Conservation (phyloP, 2,888 invertebrate species). For the Noctua janthina region DNA sequence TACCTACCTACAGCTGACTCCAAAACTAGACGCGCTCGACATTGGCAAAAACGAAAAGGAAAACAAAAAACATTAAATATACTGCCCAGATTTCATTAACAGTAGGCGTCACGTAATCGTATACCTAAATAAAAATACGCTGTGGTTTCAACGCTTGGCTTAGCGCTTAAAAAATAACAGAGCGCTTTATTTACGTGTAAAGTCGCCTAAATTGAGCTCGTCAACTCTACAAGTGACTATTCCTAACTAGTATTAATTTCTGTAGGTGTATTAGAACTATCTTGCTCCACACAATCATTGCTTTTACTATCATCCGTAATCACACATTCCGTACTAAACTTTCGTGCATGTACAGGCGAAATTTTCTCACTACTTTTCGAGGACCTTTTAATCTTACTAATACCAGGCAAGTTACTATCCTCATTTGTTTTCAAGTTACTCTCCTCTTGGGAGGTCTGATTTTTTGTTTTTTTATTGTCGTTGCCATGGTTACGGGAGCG, state of each 20-base stretch:
- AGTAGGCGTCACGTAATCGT: background rate
- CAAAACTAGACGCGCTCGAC: conserved; percentile 8
- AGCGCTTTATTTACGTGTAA: background rate
- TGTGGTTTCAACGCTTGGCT: background rate
- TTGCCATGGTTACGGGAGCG: conserved; percentile 37
- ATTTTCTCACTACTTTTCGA: conserved; percentile 9
- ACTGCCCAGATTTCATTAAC: background rate
- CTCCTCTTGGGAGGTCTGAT: background rate
- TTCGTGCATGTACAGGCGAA: conserved; percentile 36
- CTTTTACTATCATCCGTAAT: conserved; percentile 18
- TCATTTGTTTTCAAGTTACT: conserved; percentile 17
- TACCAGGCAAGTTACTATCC: conserved; percentile 37
- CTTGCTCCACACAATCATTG: conserved; percentile 15
- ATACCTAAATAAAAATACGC: background rate
- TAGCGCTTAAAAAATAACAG: background rate
- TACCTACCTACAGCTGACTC: background rate
- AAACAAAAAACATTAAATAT: background rate
- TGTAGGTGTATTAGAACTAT: background rate
- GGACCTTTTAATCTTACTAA: conserved; percentile 6
- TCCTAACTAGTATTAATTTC: conserved; percentile 28
- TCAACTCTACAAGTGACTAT: background rate
- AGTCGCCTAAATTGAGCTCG: background rate
- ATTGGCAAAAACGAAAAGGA: background rate
- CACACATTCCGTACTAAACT: conserved; percentile 51
- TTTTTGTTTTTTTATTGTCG: background rate